Conservation (phyloP, 1,140 invertebrate species). For the Steinernema khuongi region DNA sequence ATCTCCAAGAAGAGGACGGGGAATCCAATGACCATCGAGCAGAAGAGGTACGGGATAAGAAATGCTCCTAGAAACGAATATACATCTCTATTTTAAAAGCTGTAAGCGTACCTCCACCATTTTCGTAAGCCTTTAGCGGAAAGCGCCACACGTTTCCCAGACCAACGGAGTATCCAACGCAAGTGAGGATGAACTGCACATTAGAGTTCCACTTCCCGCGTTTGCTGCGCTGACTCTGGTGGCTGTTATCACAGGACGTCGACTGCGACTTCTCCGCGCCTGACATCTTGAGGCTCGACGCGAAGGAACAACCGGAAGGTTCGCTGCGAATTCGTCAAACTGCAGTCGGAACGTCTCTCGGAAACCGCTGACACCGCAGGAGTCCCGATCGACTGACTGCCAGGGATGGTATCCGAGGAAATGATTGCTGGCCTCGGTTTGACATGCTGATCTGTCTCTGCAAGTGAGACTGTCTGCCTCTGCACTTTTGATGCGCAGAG, state of each 20-base stretch:
- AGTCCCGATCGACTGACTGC: background rate
- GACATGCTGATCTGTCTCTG: no score
- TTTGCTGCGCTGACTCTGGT: background rate
- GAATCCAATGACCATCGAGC: background rate
- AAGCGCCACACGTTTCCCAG: constrained; percentile 87
- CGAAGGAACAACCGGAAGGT: background rate
- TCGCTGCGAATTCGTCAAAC: background rate
- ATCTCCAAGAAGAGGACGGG: background rate
- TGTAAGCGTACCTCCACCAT: constrained; percentile 73
- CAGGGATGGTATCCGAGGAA: background rate
- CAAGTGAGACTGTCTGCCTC: no score
- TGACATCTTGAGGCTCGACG: background rate
- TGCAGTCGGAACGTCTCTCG: background rate
- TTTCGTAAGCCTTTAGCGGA: constrained; percentile 85
- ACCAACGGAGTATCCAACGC: constrained; percentile 65
- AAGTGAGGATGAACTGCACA: background rate
- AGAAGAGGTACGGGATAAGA: background rate
- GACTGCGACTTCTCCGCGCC: background rate
- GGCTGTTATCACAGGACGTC: background rate
- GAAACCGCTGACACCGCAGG: background rate
- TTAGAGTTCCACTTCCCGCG: background rate
- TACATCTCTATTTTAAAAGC: background rate
- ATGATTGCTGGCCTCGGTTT: background rate
- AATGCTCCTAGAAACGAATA: constrained; percentile 8
- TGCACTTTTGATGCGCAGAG: no score